phyloP scores from a whole-genome alignment of 35 echinoderm and acorn worm species.

The Nesometra sesokonis region DNA sequence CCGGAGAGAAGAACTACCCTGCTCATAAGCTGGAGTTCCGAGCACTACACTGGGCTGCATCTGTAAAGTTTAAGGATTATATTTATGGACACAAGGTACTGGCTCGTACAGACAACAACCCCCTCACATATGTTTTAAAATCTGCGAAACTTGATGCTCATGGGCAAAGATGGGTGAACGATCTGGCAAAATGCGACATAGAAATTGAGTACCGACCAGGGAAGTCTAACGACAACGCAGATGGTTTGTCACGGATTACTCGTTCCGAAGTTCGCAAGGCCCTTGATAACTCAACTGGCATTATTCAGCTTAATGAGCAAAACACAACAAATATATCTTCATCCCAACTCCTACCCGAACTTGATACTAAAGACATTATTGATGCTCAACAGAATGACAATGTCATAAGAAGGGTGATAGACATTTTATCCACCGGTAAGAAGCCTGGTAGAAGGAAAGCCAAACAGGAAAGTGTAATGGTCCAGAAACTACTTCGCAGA shows the following conservation, averaged over 20 bases:
- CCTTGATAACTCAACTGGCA: not conserved
- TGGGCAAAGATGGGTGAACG: constrained; percentile 11
- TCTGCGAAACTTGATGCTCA: not conserved
- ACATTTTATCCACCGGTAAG: not conserved
- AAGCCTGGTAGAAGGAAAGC: not conserved
- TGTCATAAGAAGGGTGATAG: not conserved
- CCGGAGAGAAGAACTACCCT: not conserved
- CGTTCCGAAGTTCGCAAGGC: not conserved
- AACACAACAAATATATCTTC: not conserved
- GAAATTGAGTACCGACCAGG: not conserved
- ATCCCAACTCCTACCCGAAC: not conserved
- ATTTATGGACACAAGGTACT: not conserved
- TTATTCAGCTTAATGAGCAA: not conserved
- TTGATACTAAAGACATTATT: not conserved
- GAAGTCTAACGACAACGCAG: not conserved
- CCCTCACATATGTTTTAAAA: constrained; percentile 11
- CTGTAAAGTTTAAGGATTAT: not conserved
- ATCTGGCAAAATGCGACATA: not conserved
- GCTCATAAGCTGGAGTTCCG: not conserved
- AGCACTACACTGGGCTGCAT: not conserved
- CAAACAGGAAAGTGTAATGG: not conserved
- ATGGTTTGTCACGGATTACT: not conserved
- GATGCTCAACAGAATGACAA: not conserved
- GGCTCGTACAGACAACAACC: constrained; percentile 5
- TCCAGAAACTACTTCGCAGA: not conserved